phyloP scores from a whole-genome alignment of 2,797 vertebrate species.

The Oreortyx pictus region DNA sequence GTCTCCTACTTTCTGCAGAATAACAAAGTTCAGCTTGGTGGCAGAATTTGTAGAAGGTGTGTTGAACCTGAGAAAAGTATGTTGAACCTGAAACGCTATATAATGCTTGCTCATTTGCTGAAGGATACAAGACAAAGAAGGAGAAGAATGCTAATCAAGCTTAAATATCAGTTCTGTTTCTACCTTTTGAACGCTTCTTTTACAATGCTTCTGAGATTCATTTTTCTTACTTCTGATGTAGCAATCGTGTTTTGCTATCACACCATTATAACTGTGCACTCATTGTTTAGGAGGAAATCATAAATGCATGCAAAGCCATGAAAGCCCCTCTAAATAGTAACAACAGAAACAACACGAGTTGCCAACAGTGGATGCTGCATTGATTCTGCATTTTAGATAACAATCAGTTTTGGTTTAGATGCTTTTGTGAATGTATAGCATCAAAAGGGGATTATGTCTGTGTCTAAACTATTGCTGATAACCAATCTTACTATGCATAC shows the following conservation, averaged over 20 bases:
- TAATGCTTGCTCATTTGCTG: neutral
- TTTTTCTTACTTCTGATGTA: neutral
- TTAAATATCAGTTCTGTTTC: neutral
- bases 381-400: neutral
- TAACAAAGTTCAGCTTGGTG: neutral
- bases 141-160: neutral
- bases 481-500: neutral
- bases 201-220: neutral
- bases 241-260: neutral
- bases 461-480: neutral
- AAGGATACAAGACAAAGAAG: neutral
- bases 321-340: neutral
- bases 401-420: neutral
- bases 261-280: neutral
- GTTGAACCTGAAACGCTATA: neutral
- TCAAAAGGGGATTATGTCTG: neutral
- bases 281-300: neutral
- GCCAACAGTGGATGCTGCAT: neutral
- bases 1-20: neutral
- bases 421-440: neutral
- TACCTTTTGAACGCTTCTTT: neutral
- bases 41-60: neutral
- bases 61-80: neutral
- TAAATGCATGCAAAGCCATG: neutral
- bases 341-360: neutral